Conservation (phyloP, 2,888 invertebrate genomes). For the Salpingus planirostris region DNA sequence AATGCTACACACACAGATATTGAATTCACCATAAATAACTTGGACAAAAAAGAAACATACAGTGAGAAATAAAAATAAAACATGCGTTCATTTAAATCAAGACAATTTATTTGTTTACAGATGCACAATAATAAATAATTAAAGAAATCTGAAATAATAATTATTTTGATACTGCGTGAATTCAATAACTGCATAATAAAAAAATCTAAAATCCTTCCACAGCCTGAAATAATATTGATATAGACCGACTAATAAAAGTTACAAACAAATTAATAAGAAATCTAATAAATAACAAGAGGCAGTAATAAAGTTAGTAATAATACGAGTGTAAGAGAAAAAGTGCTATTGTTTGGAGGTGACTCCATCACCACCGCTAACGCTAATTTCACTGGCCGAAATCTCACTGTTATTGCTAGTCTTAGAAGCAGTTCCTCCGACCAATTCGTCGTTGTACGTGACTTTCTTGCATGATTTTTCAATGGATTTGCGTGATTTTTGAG, state of each 20-base stretch:
- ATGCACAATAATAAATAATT: slow-evolving; percentile 7
- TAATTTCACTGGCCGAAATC: slow-evolving; percentile 3
- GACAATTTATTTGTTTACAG: too few relatives aligned
- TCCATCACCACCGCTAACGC: slow-evolving; percentile 1
- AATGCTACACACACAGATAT: slow-evolving; percentile 25
- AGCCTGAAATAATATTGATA: too few relatives aligned
- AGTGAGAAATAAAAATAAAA: too few relatives aligned
- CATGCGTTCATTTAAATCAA: too few relatives aligned
- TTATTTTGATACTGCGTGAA: slow-evolving; percentile 9
- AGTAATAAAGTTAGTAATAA: slow-evolving; percentile 2
- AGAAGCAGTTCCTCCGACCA: slow-evolving; percentile 3
- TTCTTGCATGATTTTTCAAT: too few relatives aligned
- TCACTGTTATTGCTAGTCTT: slow-evolving; percentile 9
- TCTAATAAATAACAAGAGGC: slow-evolving; percentile 1
- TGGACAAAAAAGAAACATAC: slow-evolving; percentile 5
- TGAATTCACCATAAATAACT: slow-evolving; percentile 24
- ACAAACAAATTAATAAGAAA: too few relatives aligned
- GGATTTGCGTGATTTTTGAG: too few relatives aligned
- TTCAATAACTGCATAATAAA: slow-evolving; percentile 17
- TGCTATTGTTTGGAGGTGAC: too few relatives aligned
- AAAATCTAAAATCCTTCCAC: too few relatives aligned
- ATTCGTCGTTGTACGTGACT: slow-evolving; percentile 23
- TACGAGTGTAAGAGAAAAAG: too few relatives aligned
- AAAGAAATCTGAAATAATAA: slow-evolving; percentile 7
- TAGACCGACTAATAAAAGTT: too few relatives aligned